phyloP scores from a whole-genome alignment of 2,888 invertebrate genomes.

The Trissoscelio sp. region DNA sequence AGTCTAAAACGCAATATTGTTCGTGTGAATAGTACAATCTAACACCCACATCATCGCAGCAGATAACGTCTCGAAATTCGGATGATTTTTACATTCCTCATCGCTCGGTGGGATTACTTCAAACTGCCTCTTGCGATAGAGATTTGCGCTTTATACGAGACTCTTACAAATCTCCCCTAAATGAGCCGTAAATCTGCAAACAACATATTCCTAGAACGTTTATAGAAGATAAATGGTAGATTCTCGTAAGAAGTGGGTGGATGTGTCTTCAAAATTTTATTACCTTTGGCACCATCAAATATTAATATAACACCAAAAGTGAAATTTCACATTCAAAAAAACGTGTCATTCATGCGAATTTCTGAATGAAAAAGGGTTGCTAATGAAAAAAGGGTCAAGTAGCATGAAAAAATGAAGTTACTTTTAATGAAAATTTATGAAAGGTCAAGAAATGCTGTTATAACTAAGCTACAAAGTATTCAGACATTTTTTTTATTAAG shows the following conservation, averaged over 20 bases:
- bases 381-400: no score
- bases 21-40: background rate
- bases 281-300: background rate
- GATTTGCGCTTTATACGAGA: background rate
- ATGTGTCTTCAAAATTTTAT: background rate
- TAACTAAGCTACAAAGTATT: no score
- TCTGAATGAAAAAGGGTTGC: no score
- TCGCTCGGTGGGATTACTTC: background rate
- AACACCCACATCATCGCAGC: background rate
- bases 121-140: constrained; percentile 8
- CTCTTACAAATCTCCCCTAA: constrained; percentile 12
- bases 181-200: constrained; percentile 13
- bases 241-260: background rate
- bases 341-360: no score
- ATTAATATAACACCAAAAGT: background rate
- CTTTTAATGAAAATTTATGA: no score
- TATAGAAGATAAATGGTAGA: background rate
- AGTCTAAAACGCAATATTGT: background rate
- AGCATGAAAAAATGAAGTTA: no score
- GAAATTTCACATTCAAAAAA: background rate
- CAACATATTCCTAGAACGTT: constrained; percentile 1
- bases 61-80: background rate
- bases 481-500: no score
- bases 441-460: no score
- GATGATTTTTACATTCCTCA: background rate